A percentile compares a stretch with the other conserved stretches of the same genome.
phyloP scores from a whole-genome alignment of 2,113 vertebrate genomes.

The Nothobranchius furzeri region DNA sequence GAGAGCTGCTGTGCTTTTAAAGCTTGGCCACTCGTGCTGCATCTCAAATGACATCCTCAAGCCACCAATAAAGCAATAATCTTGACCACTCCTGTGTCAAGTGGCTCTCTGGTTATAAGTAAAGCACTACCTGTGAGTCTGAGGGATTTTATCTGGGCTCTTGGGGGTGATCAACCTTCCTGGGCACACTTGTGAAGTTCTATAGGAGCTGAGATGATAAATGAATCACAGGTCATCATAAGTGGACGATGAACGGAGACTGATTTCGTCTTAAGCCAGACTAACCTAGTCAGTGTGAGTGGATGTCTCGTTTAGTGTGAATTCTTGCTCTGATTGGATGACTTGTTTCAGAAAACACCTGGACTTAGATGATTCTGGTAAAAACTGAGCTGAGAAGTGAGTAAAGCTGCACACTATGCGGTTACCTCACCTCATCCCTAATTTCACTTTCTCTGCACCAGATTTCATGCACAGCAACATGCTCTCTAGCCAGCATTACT shows the following conservation, averaged over 20 bases:
- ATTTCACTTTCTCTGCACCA: neutral
- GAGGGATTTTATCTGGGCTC: slow-evolving; percentile 51
- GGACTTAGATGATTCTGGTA: slow-evolving; percentile 12
- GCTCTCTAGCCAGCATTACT: slow-evolving; percentile 9
- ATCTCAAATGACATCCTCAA: slow-evolving; percentile 68
- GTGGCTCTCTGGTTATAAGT: slow-evolving; percentile 48
- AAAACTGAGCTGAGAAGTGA: slow-evolving; percentile 25
- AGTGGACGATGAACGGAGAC: slow-evolving; percentile 15
- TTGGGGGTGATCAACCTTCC: slow-evolving; percentile 32
- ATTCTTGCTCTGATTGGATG: slow-evolving; percentile 13
- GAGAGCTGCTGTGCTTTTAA: slow-evolving; percentile 67
- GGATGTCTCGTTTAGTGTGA: slow-evolving; percentile 18
- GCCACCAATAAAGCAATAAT: slow-evolving; percentile 69
- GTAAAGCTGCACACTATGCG: neutral
- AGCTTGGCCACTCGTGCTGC: slow-evolving; percentile 54
- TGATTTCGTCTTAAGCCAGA: slow-evolving; percentile 5
- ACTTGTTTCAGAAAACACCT: slow-evolving; percentile 7
- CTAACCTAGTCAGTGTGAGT: neutral
- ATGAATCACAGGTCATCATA: slow-evolving; percentile 25
- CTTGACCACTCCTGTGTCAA: slow-evolving; percentile 63
- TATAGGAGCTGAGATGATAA: slow-evolving; percentile 21
- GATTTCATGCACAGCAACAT: slow-evolving; percentile 21
- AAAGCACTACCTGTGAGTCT: slow-evolving; percentile 55
- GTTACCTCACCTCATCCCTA: neutral
- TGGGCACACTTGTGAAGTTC: slow-evolving; percentile 18